Evolutionary conservation across 2,797 vertebrate species (phyloP).

Genomic region (Pygocentrus nattereri): DNA sequence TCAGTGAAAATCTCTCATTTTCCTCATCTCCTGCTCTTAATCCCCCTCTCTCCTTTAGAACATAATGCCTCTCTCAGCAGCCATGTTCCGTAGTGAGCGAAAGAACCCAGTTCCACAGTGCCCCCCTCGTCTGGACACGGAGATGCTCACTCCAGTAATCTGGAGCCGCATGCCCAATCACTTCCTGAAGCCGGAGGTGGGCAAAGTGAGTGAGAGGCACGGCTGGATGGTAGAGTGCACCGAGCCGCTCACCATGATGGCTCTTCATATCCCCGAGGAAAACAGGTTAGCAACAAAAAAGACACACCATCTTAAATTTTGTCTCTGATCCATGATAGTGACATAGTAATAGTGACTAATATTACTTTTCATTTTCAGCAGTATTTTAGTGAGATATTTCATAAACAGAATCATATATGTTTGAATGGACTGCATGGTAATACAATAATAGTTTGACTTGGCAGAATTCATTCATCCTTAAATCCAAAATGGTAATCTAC

Average conservation of each 20-base stretch:
- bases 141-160: constrained; percentile 89
- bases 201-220: constrained; percentile 82
- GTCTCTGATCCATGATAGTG: neutral
- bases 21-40: neutral
- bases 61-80: constrained; percentile 96
- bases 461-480: no score
- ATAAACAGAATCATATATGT: no score
- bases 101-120: constrained; percentile 92
- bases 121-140: constrained; percentile 87
- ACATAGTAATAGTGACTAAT: neutral
- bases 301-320: neutral
- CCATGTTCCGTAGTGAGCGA: constrained; percentile 95
- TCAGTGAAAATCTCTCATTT: neutral
- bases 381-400: no score
- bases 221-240: constrained; percentile 91
- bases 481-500: no score
- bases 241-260: constrained; percentile 93
- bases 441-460: no score
- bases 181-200: constrained; percentile 84
- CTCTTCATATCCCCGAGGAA: constrained; percentile 93
- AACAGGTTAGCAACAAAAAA: constrained; percentile 81
- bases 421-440: no score
- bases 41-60: constrained; percentile 77
- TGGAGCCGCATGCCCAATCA: constrained; percentile 96
- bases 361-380: neutral